These are phyloP conservation scores for Bubalus kerabau DNA, from an alignment of 2,113 vertebrate species.

Conservation along the genomic window DNA sequence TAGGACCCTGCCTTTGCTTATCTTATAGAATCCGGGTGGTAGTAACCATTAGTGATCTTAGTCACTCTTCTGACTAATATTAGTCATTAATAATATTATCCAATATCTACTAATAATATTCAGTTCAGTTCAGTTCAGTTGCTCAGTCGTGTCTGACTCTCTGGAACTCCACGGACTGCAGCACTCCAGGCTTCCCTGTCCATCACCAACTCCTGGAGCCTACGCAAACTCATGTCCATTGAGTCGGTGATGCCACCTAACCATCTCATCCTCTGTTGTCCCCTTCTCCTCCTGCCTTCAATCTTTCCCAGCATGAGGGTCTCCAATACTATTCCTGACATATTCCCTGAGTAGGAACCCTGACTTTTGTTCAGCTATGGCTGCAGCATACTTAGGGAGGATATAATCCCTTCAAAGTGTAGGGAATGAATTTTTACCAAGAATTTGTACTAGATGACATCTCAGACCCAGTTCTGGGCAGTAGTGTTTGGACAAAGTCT, in stretches of 20 bases:
- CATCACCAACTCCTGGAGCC: neutral
- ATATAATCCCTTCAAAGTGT: neutral
- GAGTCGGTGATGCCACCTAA: neutral
- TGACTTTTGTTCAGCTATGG: neutral
- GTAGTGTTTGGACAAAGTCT: neutral
- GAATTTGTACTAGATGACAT: neutral
- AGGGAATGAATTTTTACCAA: neutral
- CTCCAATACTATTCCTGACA: neutral
- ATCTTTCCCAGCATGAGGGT: neutral
- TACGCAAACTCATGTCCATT: neutral
- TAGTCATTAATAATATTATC: neutral
- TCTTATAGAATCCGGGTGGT: neutral
- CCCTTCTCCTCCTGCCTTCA: neutral
- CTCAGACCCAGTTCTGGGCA: neutral
- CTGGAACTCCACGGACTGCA: fast-evolving
- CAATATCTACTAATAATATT: neutral
- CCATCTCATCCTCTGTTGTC: neutral
- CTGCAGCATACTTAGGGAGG: neutral
- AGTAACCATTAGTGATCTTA: neutral
- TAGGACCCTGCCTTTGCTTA: neutral
- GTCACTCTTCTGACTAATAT: neutral
- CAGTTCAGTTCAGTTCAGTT: neutral
- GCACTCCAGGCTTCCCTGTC: neutral
- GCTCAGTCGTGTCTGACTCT: neutral
- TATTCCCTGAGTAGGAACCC: neutral